phyloP scores from a whole-genome alignment of 2,113 vertebrate genomes.

The Odontophorus gujanensis region DNA sequence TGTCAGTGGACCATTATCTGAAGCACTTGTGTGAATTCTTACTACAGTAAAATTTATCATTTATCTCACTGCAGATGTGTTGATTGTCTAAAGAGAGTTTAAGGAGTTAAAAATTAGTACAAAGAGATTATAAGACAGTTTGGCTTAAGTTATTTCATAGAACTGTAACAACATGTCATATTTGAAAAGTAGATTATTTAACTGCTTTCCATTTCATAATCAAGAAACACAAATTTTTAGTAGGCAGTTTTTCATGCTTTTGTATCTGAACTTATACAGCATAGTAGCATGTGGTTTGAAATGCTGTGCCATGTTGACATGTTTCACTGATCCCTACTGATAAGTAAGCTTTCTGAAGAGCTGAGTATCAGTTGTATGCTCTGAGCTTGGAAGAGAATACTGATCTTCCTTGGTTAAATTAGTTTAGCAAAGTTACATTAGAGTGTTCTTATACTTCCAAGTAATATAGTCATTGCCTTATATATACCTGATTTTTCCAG shows the following conservation, averaged over 20 bases:
- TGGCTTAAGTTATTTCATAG: background rate
- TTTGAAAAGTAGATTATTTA: background rate
- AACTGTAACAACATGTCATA: background rate
- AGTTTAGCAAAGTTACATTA: background rate
- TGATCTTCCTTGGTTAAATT: background rate
- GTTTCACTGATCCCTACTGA: background rate
- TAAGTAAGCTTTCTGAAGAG: constrained; percentile 1
- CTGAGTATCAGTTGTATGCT: background rate
- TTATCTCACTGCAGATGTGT: background rate
- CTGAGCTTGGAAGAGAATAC: background rate
- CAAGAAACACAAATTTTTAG: background rate
- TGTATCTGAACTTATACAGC: background rate
- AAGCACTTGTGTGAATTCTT: background rate
- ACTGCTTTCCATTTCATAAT: background rate
- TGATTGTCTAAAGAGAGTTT: background rate
- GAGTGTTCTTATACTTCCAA: background rate
- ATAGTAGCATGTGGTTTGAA: background rate
- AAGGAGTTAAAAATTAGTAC: background rate
- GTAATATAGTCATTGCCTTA: background rate
- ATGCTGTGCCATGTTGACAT: background rate
- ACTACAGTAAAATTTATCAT: background rate
- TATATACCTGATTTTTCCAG: constrained; percentile 34
- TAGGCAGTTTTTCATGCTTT: background rate
- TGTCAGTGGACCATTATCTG: background rate
- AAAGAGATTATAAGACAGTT: background rate